phyloP scores from a whole-genome alignment of 2,888 invertebrate genomes.

The Drosophila mercatorum region DNA sequence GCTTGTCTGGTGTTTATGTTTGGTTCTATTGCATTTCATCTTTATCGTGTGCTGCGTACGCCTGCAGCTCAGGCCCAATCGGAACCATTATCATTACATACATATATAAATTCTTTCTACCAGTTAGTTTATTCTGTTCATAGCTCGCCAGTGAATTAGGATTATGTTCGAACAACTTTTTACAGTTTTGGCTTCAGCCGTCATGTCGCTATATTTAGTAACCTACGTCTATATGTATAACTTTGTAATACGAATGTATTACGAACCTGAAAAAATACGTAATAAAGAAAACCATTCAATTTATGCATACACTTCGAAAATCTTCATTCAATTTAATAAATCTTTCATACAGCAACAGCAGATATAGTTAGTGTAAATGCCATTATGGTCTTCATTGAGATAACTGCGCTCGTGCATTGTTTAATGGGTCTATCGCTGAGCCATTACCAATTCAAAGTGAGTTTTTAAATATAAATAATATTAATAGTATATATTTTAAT shows the following conservation, averaged over 20 bases:
- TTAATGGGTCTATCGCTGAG: not conserved
- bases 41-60: not conserved
- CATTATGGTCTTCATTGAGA: not conserved
- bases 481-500: not conserved
- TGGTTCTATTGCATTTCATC: constrained; percentile 13
- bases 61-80: not conserved
- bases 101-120: not conserved
- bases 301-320: not conserved
- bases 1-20: constrained; percentile 16
- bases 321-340: not conserved
- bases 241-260: not conserved
- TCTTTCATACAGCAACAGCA: not conserved
- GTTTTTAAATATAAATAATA: not conserved
- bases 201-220: not conserved
- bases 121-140: not conserved
- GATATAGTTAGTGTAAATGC: not conserved
- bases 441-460: not conserved
- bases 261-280: not conserved
- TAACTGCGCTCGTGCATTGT: not conserved
- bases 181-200: not conserved
- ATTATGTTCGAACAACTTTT: not conserved
- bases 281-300: not conserved
- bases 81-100: not conserved
- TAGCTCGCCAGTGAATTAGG: not conserved
- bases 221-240: not conserved